Evolutionary conservation across 2,888 invertebrate genomes (phyloP).

Genomic region (Gibbula magus): DNA sequence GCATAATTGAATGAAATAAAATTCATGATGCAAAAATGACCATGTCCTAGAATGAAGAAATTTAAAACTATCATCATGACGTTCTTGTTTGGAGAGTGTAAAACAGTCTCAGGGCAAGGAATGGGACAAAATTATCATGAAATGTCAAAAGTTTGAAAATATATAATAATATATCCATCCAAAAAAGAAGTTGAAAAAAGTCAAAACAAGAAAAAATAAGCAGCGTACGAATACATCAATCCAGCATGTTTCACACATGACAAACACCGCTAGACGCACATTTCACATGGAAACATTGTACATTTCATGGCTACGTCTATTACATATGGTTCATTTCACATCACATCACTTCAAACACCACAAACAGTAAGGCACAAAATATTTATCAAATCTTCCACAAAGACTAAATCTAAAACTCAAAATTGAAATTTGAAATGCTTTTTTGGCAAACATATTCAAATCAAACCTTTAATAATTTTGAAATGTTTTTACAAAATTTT

Average conservation of each 20-base stretch:
- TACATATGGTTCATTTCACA: no score
- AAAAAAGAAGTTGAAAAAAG: not conserved
- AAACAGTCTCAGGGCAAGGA: not conserved
- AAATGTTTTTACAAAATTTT: no score
- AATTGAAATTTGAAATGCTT: no score
- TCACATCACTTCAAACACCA: no score
- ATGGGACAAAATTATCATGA: not conserved
- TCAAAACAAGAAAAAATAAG: not conserved
- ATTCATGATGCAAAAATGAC: constrained; percentile 21
- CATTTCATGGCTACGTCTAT: no score
- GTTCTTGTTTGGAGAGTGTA: not conserved
- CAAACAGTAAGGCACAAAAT: no score
- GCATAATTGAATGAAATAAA: constrained; percentile 1
- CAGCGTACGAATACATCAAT: not conserved
- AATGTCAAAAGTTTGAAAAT: not conserved
- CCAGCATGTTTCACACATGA: constrained; percentile 1
- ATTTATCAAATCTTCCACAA: no score
- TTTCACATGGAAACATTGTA: not conserved
- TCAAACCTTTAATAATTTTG: no score
- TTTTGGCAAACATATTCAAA: no score
- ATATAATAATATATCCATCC: not conserved
- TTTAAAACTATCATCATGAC: constrained; percentile 7
- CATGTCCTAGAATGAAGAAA: constrained; percentile 2
- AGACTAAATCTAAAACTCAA: no score
- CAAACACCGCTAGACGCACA: not conserved